Evolutionary conservation across 2,888 invertebrate species (phyloP).

Genomic region (Rhamphomyia laevipes): DNA sequence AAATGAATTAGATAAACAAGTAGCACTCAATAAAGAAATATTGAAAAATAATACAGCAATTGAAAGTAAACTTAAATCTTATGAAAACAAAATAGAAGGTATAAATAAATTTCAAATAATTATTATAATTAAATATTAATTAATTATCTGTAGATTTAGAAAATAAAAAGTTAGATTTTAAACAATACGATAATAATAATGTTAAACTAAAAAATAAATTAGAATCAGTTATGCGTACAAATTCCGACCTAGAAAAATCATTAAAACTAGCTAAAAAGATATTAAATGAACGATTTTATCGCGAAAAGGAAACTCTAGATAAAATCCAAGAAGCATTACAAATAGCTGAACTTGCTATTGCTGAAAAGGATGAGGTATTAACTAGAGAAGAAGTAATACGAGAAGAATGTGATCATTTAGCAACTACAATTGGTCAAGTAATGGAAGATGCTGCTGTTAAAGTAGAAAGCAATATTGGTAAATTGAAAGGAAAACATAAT

Average conservation of each 20-base stretch:
- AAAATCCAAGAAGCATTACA: constrained; percentile 47
- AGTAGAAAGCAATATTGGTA: constrained; percentile 30
- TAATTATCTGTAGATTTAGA: background rate
- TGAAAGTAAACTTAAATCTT: constrained; percentile 17
- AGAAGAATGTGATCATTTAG: constrained; percentile 45
- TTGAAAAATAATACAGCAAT: constrained; percentile 19
- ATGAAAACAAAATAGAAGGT: background rate
- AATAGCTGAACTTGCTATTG: constrained; percentile 43
- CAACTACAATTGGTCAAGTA: constrained; percentile 41
- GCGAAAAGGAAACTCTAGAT: constrained; percentile 40
- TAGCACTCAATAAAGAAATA: constrained; percentile 18
- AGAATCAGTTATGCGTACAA: constrained; percentile 17
- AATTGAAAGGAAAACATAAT: background rate
- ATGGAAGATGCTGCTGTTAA: constrained; percentile 45
- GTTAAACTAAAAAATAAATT: constrained; percentile 25
- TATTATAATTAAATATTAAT: background rate
- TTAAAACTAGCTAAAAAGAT: constrained; percentile 33
- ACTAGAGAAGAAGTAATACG: constrained; percentile 38
- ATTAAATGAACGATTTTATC: constrained; percentile 34
- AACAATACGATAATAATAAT: constrained; percentile 23
- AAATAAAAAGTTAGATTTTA: constrained; percentile 15
- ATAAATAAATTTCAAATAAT: background rate
- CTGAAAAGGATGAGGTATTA: constrained; percentile 45
- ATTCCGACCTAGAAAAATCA: constrained; percentile 35
- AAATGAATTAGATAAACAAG: constrained; percentile 19